phyloP scores from a whole-genome alignment of 2,888 invertebrate genomes.

The Micoletzkya japonica region DNA sequence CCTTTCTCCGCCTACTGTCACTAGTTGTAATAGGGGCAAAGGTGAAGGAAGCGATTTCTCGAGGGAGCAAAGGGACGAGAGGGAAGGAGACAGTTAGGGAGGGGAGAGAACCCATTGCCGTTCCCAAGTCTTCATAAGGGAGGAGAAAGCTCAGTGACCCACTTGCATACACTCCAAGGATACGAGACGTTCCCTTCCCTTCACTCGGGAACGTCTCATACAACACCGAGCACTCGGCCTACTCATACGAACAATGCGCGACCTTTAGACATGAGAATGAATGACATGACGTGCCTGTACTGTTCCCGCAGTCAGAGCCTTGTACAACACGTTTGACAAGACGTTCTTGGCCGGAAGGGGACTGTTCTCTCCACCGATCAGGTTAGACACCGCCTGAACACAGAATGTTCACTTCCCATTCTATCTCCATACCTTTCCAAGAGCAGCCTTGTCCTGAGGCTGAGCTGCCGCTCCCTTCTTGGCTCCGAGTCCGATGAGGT shows the following conservation, averaged over 20 bases:
- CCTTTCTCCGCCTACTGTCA: neutral
- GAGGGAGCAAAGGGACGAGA: neutral
- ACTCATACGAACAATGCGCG: no score
- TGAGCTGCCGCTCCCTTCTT: slow-evolving; percentile 48
- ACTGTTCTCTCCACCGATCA: slow-evolving; percentile 57
- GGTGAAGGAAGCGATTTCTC: neutral
- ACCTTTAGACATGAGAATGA: no score
- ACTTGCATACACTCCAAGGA: neutral
- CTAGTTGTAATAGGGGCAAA: neutral
- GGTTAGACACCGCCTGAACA: slow-evolving; percentile 45
- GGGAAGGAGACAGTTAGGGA: neutral
- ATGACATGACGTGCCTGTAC: slow-evolving; percentile 42
- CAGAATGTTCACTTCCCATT: neutral
- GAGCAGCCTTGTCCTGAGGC: slow-evolving; percentile 45
- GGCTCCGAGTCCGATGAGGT: slow-evolving; percentile 53
- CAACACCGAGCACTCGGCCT: no score
- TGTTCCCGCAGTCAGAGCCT: slow-evolving; percentile 58
- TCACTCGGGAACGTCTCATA: no score
- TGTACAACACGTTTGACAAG: slow-evolving; percentile 63
- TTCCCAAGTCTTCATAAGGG: no score
- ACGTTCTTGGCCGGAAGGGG: slow-evolving; percentile 59
- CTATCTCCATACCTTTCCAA: slow-evolving; percentile 38
- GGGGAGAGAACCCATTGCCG: no score
- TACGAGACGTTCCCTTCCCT: no score
- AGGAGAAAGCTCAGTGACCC: neutral